phyloP scores from a whole-genome alignment of 2,888 invertebrate genomes.

The Erannis defoliaria region DNA sequence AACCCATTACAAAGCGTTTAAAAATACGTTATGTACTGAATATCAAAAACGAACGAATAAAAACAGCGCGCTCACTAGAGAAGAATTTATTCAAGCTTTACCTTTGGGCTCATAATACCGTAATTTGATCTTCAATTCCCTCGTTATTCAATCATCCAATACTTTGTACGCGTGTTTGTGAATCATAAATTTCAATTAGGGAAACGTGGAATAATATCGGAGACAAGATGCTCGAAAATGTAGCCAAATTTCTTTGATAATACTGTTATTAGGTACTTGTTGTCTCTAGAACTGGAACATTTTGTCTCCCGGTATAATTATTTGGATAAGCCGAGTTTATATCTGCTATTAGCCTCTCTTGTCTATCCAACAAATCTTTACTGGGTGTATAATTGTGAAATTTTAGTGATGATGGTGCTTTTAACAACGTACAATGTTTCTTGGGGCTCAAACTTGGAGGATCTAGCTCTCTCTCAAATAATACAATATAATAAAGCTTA shows the following conservation, averaged over 20 bases:
- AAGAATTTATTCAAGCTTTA: slow-evolving; percentile 26
- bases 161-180: slow-evolving; percentile 41
- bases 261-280: slow-evolving; percentile 45
- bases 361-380: slow-evolving; percentile 5
- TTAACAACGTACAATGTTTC: background rate
- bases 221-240: slow-evolving; percentile 43
- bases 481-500: background rate
- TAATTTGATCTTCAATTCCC: slow-evolving; percentile 39
- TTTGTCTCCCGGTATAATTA: slow-evolving; percentile 41
- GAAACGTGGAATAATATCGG: slow-evolving; percentile 44
- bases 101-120: slow-evolving; percentile 25
- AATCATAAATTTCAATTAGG: slow-evolving; percentile 48
- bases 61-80: slow-evolving; percentile 1
- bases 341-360: slow-evolving; percentile 15
- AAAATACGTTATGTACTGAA: background rate
- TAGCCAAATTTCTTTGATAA: slow-evolving; percentile 44
- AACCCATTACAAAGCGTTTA: no score
- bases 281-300: slow-evolving; percentile 37
- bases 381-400: background rate
- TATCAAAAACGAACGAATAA: background rate
- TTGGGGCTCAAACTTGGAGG: no score
- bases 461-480: no score
- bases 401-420: background rate
- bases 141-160: slow-evolving; percentile 43
- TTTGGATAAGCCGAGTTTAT: slow-evolving; percentile 29